Evolutionary conservation across 2,113 vertebrate species (phyloP).

Genomic region (Toxostoma redivivum): DNA sequence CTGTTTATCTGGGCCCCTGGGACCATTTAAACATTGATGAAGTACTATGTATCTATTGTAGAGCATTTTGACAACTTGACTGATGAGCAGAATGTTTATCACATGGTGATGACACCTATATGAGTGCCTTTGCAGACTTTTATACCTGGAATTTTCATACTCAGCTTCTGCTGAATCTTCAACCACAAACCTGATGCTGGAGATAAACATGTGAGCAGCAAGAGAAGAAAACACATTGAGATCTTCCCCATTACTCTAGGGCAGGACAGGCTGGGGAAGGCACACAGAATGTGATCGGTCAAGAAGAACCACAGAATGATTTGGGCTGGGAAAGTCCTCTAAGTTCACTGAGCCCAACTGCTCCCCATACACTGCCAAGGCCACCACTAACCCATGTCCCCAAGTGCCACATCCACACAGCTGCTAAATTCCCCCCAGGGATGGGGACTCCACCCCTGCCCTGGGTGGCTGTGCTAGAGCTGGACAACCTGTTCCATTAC

Average conservation of each 20-base stretch:
- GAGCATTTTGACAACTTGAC: background rate
- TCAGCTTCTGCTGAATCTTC: background rate
- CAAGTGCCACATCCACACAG: fast-evolving
- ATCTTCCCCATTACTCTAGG: background rate
- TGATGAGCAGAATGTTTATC: background rate
- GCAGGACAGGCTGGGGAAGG: background rate
- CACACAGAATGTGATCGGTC: fast-evolving
- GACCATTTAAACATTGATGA: background rate
- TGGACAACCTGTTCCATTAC: background rate
- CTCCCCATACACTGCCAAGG: background rate
- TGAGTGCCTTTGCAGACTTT: background rate
- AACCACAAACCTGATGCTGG: background rate
- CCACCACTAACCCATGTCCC: background rate
- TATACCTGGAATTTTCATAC: background rate
- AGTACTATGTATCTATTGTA: background rate
- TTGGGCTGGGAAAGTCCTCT: background rate
- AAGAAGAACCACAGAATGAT: background rate
- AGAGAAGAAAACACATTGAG: background rate
- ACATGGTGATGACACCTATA: background rate
- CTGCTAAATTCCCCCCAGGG: no score
- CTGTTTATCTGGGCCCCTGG: background rate
- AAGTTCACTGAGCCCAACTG: background rate
- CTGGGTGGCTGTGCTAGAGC: background rate
- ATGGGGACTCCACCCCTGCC: background rate
- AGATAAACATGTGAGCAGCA: background rate